Evolutionary conservation across 2,888 invertebrate genomes (phyloP).

Genomic region (Malthinus flaveolus): DNA sequence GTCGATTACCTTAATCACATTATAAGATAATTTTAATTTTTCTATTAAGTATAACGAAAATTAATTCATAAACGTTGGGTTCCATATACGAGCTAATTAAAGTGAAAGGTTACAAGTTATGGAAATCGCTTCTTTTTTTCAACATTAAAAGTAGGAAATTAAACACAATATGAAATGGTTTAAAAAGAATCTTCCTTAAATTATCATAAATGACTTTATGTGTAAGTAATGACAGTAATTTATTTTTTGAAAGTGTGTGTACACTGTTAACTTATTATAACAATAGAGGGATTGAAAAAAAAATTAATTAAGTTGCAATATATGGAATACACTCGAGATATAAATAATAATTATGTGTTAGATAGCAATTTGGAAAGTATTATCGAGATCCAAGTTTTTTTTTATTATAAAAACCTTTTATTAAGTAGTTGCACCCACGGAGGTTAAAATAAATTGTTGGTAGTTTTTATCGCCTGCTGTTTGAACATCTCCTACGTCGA

Average conservation of each 20-base stretch:
- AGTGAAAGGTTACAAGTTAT: too few relatives aligned
- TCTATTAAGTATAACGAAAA: neutral
- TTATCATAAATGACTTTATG: neutral
- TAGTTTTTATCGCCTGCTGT: neutral
- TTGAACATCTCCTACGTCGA: neutral
- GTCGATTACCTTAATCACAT: neutral
- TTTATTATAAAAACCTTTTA: neutral
- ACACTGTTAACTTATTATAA: conserved; percentile 2
- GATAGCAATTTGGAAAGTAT: too few relatives aligned
- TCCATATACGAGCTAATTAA: too few relatives aligned
- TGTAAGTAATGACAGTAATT: conserved; percentile 2
- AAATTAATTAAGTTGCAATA: too few relatives aligned
- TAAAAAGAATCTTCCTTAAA: too few relatives aligned
- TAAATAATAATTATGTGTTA: too few relatives aligned
- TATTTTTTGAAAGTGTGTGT: conserved; percentile 5
- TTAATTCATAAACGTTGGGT: neutral
- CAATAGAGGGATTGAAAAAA: neutral
- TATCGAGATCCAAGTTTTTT: too few relatives aligned
- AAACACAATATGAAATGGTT: too few relatives aligned
- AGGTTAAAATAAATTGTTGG: neutral
- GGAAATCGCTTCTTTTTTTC: too few relatives aligned
- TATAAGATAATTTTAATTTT: too few relatives aligned
- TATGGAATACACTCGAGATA: too few relatives aligned
- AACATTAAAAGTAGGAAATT: too few relatives aligned
- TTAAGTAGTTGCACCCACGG: neutral